Conservation (phyloP, 2,113 vertebrate genomes). For the Gymnobelideus leadbeateri region DNA sequence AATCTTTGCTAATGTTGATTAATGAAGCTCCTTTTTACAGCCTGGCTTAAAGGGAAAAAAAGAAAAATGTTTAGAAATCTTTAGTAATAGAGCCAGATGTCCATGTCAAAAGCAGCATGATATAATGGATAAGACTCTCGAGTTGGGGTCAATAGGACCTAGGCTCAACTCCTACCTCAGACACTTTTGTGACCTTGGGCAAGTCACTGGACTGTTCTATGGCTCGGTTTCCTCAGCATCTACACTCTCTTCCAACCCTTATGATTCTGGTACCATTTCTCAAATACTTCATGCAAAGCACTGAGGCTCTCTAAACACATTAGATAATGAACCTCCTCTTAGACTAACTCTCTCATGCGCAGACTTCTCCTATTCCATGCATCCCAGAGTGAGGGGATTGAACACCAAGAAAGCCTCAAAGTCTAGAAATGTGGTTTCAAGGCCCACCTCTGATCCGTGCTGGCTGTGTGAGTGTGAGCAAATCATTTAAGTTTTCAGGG, state of each 20-base stretch:
- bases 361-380: neutral
- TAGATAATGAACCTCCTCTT: neutral
- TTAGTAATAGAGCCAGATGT: no score
- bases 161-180: no score
- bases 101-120: neutral
- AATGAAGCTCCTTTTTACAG: neutral
- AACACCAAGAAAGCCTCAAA: neutral
- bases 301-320: neutral
- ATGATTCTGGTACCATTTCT: neutral
- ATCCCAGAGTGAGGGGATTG: neutral
- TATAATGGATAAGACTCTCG: no score
- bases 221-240: neutral
- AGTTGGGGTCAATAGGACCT: neutral
- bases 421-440: neutral
- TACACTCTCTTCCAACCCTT: neutral
- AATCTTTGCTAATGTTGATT: neutral
- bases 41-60: neutral
- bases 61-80: no score
- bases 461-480: neutral
- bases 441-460: neutral
- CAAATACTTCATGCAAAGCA: neutral
- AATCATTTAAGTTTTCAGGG: neutral
- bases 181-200: neutral
- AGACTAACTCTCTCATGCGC: neutral
- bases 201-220: neutral